Evolutionary conservation across 2,797 vertebrate species (phyloP).

Genomic region (Gymnopithys bicolor): DNA sequence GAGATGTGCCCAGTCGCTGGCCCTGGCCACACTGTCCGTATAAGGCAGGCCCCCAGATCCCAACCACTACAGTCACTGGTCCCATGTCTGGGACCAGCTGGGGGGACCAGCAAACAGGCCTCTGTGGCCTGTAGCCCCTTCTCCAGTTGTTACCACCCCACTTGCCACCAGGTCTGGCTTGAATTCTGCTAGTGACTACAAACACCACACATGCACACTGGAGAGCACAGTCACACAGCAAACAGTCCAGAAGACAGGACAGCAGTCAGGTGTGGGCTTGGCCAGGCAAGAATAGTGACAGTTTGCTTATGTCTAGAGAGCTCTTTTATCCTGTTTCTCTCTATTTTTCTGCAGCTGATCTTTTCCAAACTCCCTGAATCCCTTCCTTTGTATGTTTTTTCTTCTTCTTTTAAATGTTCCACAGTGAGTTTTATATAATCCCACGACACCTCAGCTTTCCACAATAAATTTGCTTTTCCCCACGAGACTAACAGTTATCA

Average conservation of each 20-base stretch:
- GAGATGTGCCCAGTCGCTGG: rapidly evolving
- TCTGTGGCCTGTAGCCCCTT: neutral
- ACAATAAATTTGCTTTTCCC: neutral
- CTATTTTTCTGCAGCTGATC: neutral
- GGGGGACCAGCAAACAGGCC: neutral
- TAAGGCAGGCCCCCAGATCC: neutral
- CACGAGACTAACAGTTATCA: neutral
- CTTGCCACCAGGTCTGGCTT: neutral
- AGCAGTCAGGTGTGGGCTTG: neutral
- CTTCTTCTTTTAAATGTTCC: neutral
- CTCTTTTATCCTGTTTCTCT: neutral
- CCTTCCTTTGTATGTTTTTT: neutral
- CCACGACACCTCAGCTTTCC: neutral
- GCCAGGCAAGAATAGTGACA: neutral
- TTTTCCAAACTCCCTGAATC: neutral
- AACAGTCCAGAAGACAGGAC: neutral
- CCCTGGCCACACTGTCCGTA: neutral
- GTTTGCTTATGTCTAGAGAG: neutral
- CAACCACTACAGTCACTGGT: neutral
- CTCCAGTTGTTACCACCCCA: neutral
- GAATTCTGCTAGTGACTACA: neutral
- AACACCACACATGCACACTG: neutral
- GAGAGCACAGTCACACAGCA: neutral
- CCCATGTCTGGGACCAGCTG: neutral
- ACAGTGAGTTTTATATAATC: neutral